Evolutionary conservation across 2,113 vertebrate genomes (phyloP).

Genomic region (Heterotis niloticus): DNA sequence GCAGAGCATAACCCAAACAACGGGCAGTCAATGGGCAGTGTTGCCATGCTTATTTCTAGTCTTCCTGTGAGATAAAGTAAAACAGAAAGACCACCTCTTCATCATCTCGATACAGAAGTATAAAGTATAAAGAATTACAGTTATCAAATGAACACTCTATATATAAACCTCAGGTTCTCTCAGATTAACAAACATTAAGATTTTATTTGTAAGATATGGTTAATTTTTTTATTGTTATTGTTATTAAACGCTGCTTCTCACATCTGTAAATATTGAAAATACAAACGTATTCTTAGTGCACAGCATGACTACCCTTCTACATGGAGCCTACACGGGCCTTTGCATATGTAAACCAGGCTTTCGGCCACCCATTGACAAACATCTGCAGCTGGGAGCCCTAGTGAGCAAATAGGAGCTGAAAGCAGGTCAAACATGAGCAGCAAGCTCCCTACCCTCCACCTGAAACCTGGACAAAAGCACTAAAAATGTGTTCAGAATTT

Average conservation of each 20-base stretch:
- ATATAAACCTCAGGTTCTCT: no score
- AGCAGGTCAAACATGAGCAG: conserved; percentile 45
- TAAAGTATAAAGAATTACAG: no score
- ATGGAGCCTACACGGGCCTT: no score
- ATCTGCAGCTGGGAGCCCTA: conserved; percentile 38
- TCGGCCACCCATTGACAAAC: conserved; percentile 36
- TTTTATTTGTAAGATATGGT: not conserved
- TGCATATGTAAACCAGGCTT: not conserved
- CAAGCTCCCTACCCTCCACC: conserved; percentile 23
- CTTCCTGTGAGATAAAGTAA: no score
- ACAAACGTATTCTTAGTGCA: conserved; percentile 6
- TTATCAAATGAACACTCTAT: no score
- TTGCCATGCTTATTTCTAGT: no score
- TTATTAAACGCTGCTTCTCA: not conserved
- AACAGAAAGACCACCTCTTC: no score
- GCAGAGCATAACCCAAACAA: no score
- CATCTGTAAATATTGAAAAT: not conserved
- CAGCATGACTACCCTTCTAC: conserved; percentile 23
- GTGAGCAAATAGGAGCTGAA: conserved; percentile 47
- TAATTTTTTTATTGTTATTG: not conserved
- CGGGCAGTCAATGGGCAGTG: no score
- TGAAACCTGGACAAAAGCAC: not conserved
- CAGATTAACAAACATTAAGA: no score
- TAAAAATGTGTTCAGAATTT: not conserved
- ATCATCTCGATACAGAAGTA: no score